These are phyloP conservation scores for Achlya flavicornis DNA, from an alignment of 2,888 invertebrate species.

Conservation along the genomic window DNA sequence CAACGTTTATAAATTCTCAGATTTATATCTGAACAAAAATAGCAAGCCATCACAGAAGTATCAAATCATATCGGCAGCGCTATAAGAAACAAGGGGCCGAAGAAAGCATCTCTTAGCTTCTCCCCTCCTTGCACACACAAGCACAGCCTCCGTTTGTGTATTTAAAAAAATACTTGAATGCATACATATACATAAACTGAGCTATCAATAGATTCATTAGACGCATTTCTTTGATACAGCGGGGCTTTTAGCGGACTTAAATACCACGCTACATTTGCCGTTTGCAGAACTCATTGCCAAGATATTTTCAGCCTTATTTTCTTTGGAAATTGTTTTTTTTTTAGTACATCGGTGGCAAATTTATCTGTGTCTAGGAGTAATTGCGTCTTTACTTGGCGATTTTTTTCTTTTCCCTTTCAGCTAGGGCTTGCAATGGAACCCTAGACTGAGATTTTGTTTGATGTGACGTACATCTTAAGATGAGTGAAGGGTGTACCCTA, in stretches of 20 bases:
- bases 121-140: conserved; percentile 73
- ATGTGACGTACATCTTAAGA: conserved; percentile 55
- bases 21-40: not conserved
- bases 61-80: conserved; percentile 45
- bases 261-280: conserved; percentile 44
- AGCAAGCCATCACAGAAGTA: conserved; percentile 32
- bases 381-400: conserved; percentile 76
- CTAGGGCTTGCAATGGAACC: conserved; percentile 56
- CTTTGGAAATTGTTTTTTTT: conserved; percentile 15
- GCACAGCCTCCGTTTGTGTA: conserved; percentile 50
- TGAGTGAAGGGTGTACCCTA: conserved; percentile 29
- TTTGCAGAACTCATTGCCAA: not conserved
- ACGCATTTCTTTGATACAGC: conserved; percentile 81
- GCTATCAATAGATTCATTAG: conserved; percentile 83
- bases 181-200: conserved; percentile 63
- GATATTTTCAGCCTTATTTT: conserved; percentile 47
- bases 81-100: conserved; percentile 80
- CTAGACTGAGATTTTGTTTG: conserved; percentile 35
- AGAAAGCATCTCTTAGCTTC: conserved; percentile 81
- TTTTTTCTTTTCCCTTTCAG: conserved; percentile 56
- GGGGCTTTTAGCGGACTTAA: conserved; percentile 72
- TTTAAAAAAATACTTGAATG: conserved; percentile 70
- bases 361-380: conserved; percentile 65
- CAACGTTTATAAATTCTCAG: not conserved
- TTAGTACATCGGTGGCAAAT: conserved; percentile 20